Conservation (phyloP, 2,113 vertebrate genomes). For the Pyrgilauda ruficollis region DNA sequence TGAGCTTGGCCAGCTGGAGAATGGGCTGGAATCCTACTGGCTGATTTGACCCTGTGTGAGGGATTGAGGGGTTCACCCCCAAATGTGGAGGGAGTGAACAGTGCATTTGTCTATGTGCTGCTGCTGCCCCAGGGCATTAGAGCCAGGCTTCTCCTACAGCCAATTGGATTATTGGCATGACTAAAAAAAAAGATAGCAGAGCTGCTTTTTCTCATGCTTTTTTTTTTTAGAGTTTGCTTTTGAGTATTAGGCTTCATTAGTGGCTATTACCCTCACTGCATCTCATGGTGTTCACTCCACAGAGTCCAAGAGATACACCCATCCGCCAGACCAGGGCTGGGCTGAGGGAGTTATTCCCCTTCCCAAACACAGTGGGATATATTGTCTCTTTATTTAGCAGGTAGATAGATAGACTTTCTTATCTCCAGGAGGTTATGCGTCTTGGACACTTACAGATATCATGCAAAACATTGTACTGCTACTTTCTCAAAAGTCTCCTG, state of each 20-base stretch:
- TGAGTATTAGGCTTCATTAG: background rate
- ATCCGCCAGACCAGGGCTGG: background rate
- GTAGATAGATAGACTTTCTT: background rate
- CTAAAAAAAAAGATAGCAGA: background rate
- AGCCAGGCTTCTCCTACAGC: background rate
- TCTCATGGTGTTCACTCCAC: background rate
- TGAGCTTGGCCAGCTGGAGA: conserved; percentile 1
- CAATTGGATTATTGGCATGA: background rate
- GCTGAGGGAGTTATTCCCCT: background rate
- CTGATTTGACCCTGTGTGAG: background rate
- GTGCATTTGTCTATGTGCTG: background rate
- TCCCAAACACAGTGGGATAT: background rate
- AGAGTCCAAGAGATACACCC: background rate
- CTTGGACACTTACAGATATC: background rate
- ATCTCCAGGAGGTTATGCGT: background rate
- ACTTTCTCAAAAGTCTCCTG: background rate
- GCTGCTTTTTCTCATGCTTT: background rate
- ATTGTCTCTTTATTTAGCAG: background rate
- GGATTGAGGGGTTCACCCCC: background rate
- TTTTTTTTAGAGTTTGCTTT: background rate
- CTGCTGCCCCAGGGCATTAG: background rate
- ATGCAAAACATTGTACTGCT: background rate
- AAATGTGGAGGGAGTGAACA: background rate
- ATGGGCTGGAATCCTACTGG: background rate
- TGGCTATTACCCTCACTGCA: background rate